phyloP scores from a whole-genome alignment of 2,113 vertebrate genomes.

The Apodemus speciosus region DNA sequence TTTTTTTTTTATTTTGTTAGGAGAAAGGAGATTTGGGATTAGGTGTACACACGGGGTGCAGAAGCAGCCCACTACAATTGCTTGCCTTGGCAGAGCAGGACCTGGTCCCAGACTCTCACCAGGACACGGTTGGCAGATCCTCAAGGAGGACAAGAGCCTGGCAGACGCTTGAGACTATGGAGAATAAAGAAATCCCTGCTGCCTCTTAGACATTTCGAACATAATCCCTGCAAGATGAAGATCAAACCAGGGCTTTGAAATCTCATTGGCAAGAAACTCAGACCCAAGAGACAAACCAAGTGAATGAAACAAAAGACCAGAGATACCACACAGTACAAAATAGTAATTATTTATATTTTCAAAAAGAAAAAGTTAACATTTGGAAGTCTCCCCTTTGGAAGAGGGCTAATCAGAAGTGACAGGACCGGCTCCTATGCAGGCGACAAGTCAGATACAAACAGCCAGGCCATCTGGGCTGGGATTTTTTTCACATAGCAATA shows the following conservation, averaged over 20 bases:
- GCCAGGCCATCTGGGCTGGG: conserved; percentile 82
- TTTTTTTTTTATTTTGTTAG: background rate
- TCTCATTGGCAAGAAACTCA: conserved; percentile 31
- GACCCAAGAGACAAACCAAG: conserved; percentile 49
- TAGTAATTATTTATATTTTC: conserved; percentile 91
- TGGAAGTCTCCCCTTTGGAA: conserved; percentile 85
- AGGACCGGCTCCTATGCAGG: conserved; percentile 83
- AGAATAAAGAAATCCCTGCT: background rate
- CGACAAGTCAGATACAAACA: conserved; percentile 82
- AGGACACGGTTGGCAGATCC: background rate
- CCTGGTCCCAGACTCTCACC: background rate
- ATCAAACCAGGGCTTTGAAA: conserved; percentile 53
- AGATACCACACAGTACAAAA: conserved; percentile 88
- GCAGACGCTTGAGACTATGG: background rate
- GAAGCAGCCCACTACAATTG: conserved; percentile 1
- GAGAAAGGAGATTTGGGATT: background rate
- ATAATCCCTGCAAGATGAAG: conserved; percentile 32
- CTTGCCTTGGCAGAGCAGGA: background rate
- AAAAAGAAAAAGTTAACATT: conserved; percentile 86
- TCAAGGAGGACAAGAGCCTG: background rate
- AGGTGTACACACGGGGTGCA: background rate
- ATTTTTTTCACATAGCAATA: conserved; percentile 73
- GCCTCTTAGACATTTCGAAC: conserved; percentile 5
- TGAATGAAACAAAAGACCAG: conserved; percentile 78
- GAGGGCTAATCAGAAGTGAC: conserved; percentile 83